Evolutionary conservation across 2,113 vertebrate genomes (phyloP), one percentile per base, ranked within the genome.

Genomic region (Calonectris borealis): DNA sequence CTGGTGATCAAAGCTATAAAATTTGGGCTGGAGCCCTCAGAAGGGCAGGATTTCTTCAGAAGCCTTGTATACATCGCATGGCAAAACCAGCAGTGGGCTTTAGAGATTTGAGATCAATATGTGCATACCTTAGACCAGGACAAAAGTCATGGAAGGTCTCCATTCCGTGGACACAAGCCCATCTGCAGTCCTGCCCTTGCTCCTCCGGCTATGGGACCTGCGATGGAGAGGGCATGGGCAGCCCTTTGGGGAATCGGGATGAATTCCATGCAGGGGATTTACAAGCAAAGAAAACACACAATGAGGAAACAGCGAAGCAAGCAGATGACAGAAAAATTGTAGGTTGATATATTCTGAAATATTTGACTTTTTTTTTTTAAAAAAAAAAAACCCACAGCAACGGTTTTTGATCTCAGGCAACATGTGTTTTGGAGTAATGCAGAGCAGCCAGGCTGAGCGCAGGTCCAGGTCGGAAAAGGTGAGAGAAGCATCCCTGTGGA

Each of bases 271-370:
- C 38, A 3, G 5, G 34, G 52, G 48, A 62, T n/a, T 69, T 24
- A 32, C 12, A 79, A 44, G 46, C 19, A 10, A 22, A 40, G 69
- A 36, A 86, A 60, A 77, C 1, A 1, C 0, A 0, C n/a, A 5
- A 11, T 13, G 42, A 76, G 46, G 64, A 29, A 76, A 57, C 32
- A 69, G 69, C 17, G 1, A 76, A 58, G 58, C 20, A 51, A 66
- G 58, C 38, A 54, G 69, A 10, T 6, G 79, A 40, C 40, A 60
- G 68, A 26, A 34, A 40, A 80, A 81, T 58, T 2, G 19, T 0
- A 57, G 55, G 52, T 31, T n/a, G 58, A 58, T 44, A 22, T 16
- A 44, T 52, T 66, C 34, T 34, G 54, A 80, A 81, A 68, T 19
- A 64, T 7, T 26, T 46, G 38, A 32, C 6, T 13, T 20, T 38